Base-by-base conservation (phyloP, 1,140 invertebrate species). In the Dysdera silvatica region DNA sequence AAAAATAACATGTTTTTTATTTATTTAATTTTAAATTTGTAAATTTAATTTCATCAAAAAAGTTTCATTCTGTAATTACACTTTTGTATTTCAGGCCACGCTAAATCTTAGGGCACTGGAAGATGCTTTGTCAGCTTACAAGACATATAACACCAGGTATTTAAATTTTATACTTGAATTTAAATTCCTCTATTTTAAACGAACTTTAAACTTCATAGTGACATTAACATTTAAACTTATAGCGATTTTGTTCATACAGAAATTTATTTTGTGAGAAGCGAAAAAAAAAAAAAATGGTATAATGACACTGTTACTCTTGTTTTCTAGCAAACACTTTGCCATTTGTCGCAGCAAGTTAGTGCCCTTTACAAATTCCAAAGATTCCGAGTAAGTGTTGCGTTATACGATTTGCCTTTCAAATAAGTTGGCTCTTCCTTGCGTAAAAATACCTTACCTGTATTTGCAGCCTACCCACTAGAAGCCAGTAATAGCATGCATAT, bases 351-450 rank as follows among this genome's bases (percentile, higher is more conserved):
- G 55, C 16, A 67, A 67, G 18, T n/a, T 70, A 14, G 65, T 66
- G 28, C 61, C 67, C 7, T 54, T 64, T 37, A 31, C 67, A n/a
- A 66, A 67, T 49, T 61, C 67, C 16, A 61, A 60, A 40, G 69
- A 68, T 57, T 47, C 65, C 14, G 56, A 69, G 51, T 58, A 49
- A n/a, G 69, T 61, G n/a, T n/a, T n/a, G n/a, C n/a, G n/a, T n/a
- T n/a, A 16, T 58, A 24, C 29, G 35, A 41, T n/a, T 53, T 52
- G 20, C 12, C 47, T 28, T 58, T 58, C 16, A 3, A 45, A 12
- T 45, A 23, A 24, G n/a, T n/a, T 2, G 14, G 2, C 8, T n/a
- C n/a, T 33, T 14, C n/a, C 16, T 55, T 18, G n/a, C 6, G 20
- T 8, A 37, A 37, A 37, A 37, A 8, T 10, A 37, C 8, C 8